These are phyloP conservation scores for Thalassarche chlororhynchos DNA, from an alignment of 2,113 vertebrate species.

Conservation along the genomic window DNA sequence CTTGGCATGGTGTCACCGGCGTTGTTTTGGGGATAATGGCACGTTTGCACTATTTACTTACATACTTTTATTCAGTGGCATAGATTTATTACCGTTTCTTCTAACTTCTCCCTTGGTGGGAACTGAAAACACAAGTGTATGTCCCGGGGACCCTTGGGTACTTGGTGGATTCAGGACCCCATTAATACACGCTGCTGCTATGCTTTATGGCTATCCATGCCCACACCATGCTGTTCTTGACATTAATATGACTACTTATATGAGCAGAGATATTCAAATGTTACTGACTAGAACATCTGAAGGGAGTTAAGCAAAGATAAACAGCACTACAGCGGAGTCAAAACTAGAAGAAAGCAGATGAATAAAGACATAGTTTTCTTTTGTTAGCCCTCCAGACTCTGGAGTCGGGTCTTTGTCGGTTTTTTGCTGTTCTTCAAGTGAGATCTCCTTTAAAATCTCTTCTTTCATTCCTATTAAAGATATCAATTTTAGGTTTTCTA, in stretches of 20 bases:
- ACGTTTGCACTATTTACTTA: neutral
- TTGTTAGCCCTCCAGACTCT: neutral
- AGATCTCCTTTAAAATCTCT: neutral
- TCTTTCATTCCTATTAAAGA: neutral
- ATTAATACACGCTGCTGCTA: neutral
- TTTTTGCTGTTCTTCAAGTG: neutral
- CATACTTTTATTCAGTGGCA: neutral
- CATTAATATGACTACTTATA: neutral
- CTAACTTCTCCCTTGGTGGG: neutral
- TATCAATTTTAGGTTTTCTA: neutral
- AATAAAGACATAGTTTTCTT: neutral
- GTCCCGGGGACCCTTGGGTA: neutral
- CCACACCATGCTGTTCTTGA: neutral
- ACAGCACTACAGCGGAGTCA: neutral
- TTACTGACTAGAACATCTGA: neutral
- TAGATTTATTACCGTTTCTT: neutral
- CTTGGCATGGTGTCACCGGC: neutral
- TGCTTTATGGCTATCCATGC: neutral
- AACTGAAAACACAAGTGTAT: neutral
- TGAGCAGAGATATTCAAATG: neutral
- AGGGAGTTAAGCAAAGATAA: neutral
- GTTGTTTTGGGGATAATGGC: neutral
- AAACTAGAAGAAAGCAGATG: neutral
- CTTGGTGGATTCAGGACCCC: neutral
- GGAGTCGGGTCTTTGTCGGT: neutral